Percentiles rank a stretch among this genome's conserved stretches.
Evolutionary conservation across 2,797 vertebrate genomes (phyloP).

Genomic region (Amniataba percoides): DNA sequence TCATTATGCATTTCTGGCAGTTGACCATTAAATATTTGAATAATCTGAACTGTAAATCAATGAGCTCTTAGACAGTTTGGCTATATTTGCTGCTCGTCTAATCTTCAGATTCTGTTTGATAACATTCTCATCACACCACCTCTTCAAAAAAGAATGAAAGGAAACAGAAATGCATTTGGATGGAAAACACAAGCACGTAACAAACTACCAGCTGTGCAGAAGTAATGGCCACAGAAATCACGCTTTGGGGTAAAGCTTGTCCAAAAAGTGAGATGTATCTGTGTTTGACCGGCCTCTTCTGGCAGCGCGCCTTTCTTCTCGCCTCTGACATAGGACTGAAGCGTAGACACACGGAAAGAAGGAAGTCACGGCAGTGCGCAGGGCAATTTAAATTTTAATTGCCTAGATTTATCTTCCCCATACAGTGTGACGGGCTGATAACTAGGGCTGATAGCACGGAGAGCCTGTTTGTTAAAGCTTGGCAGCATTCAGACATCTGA

Average conservation of each 20-base stretch:
- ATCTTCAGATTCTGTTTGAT: constrained; percentile 27
- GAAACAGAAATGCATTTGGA: neutral
- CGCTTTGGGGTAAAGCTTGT: neutral
- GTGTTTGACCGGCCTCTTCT: constrained; percentile 40
- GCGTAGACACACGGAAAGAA: constrained; percentile 54
- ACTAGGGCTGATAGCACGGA: constrained; percentile 80
- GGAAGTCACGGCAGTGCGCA: constrained; percentile 83
- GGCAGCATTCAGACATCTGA: constrained; percentile 70
- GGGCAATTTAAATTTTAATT: constrained; percentile 89
- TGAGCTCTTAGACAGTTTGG: neutral
- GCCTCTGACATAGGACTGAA: constrained; percentile 34
- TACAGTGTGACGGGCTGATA: constrained; percentile 86
- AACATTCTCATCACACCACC: neutral
- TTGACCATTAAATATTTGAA: too few species aligned
- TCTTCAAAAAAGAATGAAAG: neutral
- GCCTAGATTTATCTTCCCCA: constrained; percentile 86
- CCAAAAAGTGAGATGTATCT: constrained; percentile 37
- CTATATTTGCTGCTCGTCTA: neutral
- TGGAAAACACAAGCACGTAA: constrained; percentile 3
- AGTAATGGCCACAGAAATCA: neutral
- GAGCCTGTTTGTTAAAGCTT: constrained; percentile 80
- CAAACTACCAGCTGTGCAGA: neutral
- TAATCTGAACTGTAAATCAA: too few species aligned
- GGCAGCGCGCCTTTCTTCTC: neutral
- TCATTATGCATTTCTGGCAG: neutral